Percentiles rank a stretch among this genome's conserved stretches.
phyloP scores from a whole-genome alignment of 2,797 vertebrate species.

The Phoebastria nigripes region DNA sequence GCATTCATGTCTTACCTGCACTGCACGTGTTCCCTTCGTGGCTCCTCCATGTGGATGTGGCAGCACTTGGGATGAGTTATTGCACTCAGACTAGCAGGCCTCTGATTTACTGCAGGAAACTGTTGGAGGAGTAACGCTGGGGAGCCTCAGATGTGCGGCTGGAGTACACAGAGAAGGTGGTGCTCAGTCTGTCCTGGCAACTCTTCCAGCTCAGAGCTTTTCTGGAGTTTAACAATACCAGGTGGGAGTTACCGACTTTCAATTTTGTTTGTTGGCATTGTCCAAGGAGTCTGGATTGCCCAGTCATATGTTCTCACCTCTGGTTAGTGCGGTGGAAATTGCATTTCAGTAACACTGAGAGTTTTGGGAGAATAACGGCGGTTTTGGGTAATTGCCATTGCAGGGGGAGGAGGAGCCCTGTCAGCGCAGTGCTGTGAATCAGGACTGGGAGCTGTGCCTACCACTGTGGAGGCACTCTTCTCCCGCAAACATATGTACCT shows the following conservation, averaged over 20 bases:
- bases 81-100: not conserved
- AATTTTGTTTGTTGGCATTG: not conserved
- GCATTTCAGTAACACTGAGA: not conserved
- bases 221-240: not conserved
- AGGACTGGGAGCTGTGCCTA: not conserved
- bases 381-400: not conserved
- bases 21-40: not conserved
- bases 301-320: not conserved
- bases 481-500: not conserved
- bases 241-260: not conserved
- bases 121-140: not conserved
- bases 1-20: not conserved
- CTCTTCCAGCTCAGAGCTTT: not conserved
- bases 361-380: rapidly evolving
- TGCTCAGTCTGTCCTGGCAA: not conserved
- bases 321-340: not conserved
- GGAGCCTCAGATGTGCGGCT: not conserved
- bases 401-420: not conserved
- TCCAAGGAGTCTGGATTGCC: not conserved
- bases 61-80: not conserved
- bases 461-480: not conserved
- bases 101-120: not conserved
- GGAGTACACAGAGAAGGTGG: not conserved
- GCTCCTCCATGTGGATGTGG: not conserved
- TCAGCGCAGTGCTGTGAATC: not conserved